phyloP scores from a whole-genome alignment of 2,113 vertebrate species.

The Empidonax alnorum region DNA sequence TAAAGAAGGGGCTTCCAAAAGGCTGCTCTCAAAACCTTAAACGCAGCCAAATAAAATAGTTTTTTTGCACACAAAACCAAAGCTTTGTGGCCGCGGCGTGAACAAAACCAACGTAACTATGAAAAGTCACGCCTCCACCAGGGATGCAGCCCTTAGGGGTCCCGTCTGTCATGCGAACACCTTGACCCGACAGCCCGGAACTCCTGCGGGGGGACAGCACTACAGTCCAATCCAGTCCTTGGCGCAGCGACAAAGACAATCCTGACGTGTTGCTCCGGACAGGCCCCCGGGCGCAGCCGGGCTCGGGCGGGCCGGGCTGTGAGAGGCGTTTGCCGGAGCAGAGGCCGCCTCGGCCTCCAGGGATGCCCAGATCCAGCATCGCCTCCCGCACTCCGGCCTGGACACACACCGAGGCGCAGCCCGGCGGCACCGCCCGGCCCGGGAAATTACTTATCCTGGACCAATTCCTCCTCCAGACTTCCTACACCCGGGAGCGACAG shows the following conservation, averaged over 20 bases:
- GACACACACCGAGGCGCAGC: rapidly evolving
- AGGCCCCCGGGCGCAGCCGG: not conserved
- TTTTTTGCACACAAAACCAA: rapidly evolving
- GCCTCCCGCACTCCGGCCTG: not conserved
- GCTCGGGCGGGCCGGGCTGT: not conserved
- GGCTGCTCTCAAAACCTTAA: not conserved
- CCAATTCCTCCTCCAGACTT: not conserved
- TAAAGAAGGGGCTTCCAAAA: not conserved
- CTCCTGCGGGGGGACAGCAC: rapidly evolving
- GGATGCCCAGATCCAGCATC: not conserved
- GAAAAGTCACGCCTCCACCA: rapidly evolving
- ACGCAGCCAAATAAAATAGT: rapidly evolving
- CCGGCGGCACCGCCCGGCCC: not conserved
- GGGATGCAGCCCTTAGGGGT: rapidly evolving
- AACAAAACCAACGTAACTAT: rapidly evolving
- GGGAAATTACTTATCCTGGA: not conserved
- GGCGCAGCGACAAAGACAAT: rapidly evolving
- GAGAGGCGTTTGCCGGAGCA: not conserved
- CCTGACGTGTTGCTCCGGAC: rapidly evolving
- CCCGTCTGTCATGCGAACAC: not conserved
- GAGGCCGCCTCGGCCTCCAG: not conserved
- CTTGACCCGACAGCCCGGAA: not conserved
- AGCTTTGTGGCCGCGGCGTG: rapidly evolving
- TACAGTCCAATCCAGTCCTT: rapidly evolving
- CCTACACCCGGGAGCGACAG: not conserved